A percentile compares a stretch with the other conserved stretches of the same genome.
Evolutionary conservation across 2,113 vertebrate species (phyloP).

Genomic region (Boulengeromyrus knoepffleri): DNA sequence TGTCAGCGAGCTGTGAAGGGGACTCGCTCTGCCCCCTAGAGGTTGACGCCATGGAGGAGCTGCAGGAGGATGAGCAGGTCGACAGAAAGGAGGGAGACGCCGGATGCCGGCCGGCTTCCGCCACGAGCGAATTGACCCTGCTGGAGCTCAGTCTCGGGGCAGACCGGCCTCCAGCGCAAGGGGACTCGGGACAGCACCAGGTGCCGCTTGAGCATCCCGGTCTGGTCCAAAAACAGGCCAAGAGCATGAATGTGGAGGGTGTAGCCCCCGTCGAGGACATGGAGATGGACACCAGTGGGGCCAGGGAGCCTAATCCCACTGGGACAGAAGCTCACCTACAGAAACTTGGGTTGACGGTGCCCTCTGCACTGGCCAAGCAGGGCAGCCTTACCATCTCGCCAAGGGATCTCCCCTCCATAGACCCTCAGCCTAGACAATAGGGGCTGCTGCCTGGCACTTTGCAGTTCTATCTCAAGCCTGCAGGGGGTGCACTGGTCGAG

Average conservation of each 20-base stretch:
- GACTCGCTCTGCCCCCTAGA: conserved; percentile 18
- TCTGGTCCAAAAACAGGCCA: conserved; percentile 78
- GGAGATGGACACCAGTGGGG: fast-evolving
- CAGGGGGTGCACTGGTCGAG: conserved; percentile 26
- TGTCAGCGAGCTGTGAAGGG: conserved; percentile 10
- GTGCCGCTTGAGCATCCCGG: conserved; percentile 74
- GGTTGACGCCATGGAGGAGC: conserved; percentile 45
- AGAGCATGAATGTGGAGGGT: conserved; percentile 67
- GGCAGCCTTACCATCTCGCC: conserved; percentile 80
- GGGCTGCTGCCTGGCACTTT: conserved; percentile 26
- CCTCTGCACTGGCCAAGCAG: conserved; percentile 79
- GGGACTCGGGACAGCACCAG: conserved; percentile 73
- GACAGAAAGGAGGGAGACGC: conserved; percentile 5
- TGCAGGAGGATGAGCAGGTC: conserved; percentile 22
- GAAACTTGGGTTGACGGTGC: conserved; percentile 81
- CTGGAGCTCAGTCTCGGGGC: conserved; percentile 59
- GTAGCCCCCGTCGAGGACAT: fast-evolving
- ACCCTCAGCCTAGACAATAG: conserved; percentile 47
- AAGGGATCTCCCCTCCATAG: conserved; percentile 67
- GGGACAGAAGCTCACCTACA: conserved; percentile 78
- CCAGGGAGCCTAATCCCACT: conserved; percentile 28
- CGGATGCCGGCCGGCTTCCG: not conserved
- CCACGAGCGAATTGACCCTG: conserved; percentile 60
- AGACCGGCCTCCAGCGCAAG: conserved; percentile 48
- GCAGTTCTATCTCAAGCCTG: conserved; percentile 37